Evolutionary conservation across 2,113 vertebrate genomes (phyloP), one percentile per base, ranked within the genome.

Genomic region (Protobothrops flavoviridis): DNA sequence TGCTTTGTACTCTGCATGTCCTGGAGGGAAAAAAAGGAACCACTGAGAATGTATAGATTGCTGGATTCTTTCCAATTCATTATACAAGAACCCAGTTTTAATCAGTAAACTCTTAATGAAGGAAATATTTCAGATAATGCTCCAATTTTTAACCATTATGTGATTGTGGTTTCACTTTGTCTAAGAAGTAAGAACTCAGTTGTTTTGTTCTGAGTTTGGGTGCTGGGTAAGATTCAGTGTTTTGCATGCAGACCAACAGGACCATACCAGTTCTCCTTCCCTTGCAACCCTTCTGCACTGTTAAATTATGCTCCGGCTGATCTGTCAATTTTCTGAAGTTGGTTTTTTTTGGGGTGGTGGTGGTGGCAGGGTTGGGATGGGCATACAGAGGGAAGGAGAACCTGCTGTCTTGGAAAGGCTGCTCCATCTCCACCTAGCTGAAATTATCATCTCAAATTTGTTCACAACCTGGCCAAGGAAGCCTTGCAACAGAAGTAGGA

Each of bases 141-240:
- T 55, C 8, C 3, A 33, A 33, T 52, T 53, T 52, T 74, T 87
- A 91, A 94, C 3, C 4, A 12, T 17, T 81, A n/a, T 39, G 6
- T 21, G 2, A 94, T 24, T 92, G 94, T 74, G 85, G 45, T 88
- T 64, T 85, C 69, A 87, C 10, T 13, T 90, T 92, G 74, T n/a
- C 1, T 56, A 92, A 86, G 61, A 15, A 7, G 3, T 17, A 2
- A 39, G 4, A 3, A 7, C 89, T 91, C 12, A 26, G 50, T 91
- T 86, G 26, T 29, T 61, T 88, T 59, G 33, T 90, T 86, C 23
- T 43, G 7, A 0, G 10, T 20, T 95, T 43, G 52, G 29, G 4
- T 17, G 91, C 0, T 88, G 43, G 57, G 59, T 61, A 69, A 7
- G 15, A n/a, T 11, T 48, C 13, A 17, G 45, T 29, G 2, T 90